Evolutionary conservation across 2,888 invertebrate genomes (phyloP).

Genomic region (Reticulitermes lucifugus): DNA sequence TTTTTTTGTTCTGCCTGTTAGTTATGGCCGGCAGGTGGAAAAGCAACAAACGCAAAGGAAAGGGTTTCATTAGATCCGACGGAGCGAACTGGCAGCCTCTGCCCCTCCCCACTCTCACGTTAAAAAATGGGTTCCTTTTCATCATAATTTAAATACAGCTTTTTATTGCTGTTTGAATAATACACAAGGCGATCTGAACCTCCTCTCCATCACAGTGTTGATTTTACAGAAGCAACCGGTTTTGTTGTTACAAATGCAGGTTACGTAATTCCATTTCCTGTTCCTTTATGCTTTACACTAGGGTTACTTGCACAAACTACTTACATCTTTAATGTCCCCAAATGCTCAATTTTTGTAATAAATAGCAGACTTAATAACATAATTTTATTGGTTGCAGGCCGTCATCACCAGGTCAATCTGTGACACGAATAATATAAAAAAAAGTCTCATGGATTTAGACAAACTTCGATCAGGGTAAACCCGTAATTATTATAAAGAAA

Average conservation of each 20-base stretch:
- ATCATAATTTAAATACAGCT: constrained; percentile 17
- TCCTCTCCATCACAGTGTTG: not conserved
- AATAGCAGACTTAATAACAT: no score
- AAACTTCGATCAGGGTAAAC: no score
- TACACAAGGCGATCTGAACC: not conserved
- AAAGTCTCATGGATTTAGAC: no score
- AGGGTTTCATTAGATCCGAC: constrained; percentile 13
- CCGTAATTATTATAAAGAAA: no score
- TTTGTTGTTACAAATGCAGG: not conserved
- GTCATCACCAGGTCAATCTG: no score
- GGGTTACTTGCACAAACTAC: not conserved
- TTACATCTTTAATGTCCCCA: not conserved
- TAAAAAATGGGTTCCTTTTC: constrained; percentile 11
- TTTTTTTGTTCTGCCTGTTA: not conserved
- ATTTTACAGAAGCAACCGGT: not conserved
- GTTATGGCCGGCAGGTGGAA: constrained; percentile 15
- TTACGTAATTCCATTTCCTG: not conserved
- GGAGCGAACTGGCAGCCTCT: not conserved
- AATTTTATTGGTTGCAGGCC: no score
- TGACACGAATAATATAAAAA: no score
- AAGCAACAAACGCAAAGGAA: not conserved
- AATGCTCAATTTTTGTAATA: no score
- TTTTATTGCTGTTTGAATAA: constrained; percentile 1
- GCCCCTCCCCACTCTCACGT: not conserved
- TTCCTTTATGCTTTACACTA: not conserved